Base-by-base conservation (phyloP, 2,888 invertebrate genomes). In the Argyresthia albistria region DNA sequence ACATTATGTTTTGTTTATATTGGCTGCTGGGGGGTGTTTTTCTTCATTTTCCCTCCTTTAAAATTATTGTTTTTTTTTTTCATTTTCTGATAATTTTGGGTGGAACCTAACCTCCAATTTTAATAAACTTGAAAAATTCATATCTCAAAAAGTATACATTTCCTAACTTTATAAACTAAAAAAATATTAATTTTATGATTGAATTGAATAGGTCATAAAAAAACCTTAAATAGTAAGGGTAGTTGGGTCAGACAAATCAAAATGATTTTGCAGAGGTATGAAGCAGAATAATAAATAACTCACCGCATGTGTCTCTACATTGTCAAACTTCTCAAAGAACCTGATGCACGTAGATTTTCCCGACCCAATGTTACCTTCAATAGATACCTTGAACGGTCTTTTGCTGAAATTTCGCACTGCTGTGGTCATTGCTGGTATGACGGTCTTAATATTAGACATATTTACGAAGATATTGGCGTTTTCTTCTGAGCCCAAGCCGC, bases 331-430 rank as follows among this genome's bases (percentile, higher is more conserved):
- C 54, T 91, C 89, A 65, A 94, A 94, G 70, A 90, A 89, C 56
- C 92, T 89, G 46, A 95, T 79, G 63, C 95, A 93, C 0, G 94
- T 93, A 1, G 95, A 94, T 76, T 95, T 95, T 8, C 95, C 95
- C 58, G 93, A 92, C 11, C 94, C 95, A 59, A 95, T 94, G 65
- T 95, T 95, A 14, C 95, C 95, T 77, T 95, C 95, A 51, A 95
- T 91, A 39, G 92, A 90, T 0, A 95, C 92, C 48, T 92, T 91
- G 65, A 92, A 92, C 3, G 92, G 91, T 55, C 89, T 70, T 53
- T 73, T 81, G 1, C 59, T 59, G 1, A 64, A 60, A 14, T 58
- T 54, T 10, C 79, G 75, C 7, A 71, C 68, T n/a, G 68, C 66
- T 63, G 59, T 77, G 56, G 61, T 56, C 16, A 80, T 46, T 10